Conservation (phyloP, 1,140 invertebrate species). For the Copidosoma floridanum region DNA sequence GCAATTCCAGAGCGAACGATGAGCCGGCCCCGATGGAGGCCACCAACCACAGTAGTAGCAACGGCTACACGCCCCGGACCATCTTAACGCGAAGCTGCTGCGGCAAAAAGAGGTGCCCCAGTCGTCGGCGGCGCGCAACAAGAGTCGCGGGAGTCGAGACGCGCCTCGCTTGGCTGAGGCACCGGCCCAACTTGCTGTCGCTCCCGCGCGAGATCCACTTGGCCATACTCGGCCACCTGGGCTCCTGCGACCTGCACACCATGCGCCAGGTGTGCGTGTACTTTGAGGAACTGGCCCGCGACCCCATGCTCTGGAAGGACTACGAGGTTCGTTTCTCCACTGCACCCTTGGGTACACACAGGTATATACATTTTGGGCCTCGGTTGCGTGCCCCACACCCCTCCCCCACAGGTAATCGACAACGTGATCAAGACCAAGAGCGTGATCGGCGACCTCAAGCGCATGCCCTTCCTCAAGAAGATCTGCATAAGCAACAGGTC, state of each 20-base stretch:
- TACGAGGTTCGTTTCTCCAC: conserved; percentile 39
- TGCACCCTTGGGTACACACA: too few species aligned
- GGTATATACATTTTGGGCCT: not conserved
- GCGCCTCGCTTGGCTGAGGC: too few species aligned
- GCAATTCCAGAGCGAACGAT: too few species aligned
- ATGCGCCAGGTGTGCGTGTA: conserved; percentile 31
- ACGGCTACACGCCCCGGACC: too few species aligned
- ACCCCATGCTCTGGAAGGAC: conserved; percentile 37
- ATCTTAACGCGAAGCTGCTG: too few species aligned
- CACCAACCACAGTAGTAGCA: too few species aligned
- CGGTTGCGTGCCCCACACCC: too few species aligned
- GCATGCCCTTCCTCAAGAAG: conserved; percentile 36
- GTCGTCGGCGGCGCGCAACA: too few species aligned
- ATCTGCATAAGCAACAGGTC: conserved; percentile 31
- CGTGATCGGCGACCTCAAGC: conserved; percentile 40
- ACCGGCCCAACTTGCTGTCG: not conserved
- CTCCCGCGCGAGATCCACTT: conserved; percentile 39
- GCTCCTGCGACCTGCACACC: conserved; percentile 29
- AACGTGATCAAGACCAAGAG: conserved; percentile 26
- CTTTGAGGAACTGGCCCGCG: conserved; percentile 31
- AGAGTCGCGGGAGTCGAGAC: too few species aligned
- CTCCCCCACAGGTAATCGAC: conserved; percentile 31
- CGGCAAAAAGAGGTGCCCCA: too few species aligned
- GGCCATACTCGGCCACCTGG: conserved; percentile 37
- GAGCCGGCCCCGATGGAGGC: too few species aligned